Evolutionary conservation across 1,140 invertebrate genomes (phyloP).

Genomic region (Sitophilus oryzae): DNA sequence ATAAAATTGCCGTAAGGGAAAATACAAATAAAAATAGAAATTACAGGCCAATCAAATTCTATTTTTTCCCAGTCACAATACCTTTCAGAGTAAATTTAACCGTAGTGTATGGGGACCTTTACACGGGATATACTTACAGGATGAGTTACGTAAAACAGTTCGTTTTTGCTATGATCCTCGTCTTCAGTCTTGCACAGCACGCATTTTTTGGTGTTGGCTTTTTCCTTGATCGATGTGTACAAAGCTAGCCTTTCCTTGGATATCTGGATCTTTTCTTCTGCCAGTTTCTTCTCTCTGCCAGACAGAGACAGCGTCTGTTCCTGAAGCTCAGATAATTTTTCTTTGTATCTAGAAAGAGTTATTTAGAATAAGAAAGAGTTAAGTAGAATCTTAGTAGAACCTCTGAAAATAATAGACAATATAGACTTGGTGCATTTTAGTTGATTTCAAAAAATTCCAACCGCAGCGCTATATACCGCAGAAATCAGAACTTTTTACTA

Average conservation of each 20-base stretch:
- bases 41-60: too few species aligned
- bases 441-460: too few species aligned
- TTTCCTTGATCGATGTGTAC: slow-evolving; percentile 25
- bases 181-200: slow-evolving; percentile 27
- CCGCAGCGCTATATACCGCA: too few species aligned
- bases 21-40: too few species aligned
- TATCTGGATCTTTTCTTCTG: slow-evolving; percentile 40
- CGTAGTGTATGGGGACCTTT: neutral
- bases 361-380: too few species aligned
- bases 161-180: slow-evolving; percentile 1
- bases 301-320: slow-evolving; percentile 31
- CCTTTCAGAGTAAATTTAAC: too few species aligned
- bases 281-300: slow-evolving; percentile 37
- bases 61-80: too few species aligned
- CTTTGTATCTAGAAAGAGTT: slow-evolving; percentile 40
- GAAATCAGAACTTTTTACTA: too few species aligned
- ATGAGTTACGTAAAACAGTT: neutral
- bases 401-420: too few species aligned
- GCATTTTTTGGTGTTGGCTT: slow-evolving; percentile 20
- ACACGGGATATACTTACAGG: neutral
- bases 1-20: too few species aligned
- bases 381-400: too few species aligned
- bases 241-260: slow-evolving; percentile 36
- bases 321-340: slow-evolving; percentile 36
- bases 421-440: too few species aligned